Percentiles rank a stretch among this genome's conserved stretches.
Conservation (phyloP, 2,888 invertebrate genomes). For the Sialis lutaria region DNA sequence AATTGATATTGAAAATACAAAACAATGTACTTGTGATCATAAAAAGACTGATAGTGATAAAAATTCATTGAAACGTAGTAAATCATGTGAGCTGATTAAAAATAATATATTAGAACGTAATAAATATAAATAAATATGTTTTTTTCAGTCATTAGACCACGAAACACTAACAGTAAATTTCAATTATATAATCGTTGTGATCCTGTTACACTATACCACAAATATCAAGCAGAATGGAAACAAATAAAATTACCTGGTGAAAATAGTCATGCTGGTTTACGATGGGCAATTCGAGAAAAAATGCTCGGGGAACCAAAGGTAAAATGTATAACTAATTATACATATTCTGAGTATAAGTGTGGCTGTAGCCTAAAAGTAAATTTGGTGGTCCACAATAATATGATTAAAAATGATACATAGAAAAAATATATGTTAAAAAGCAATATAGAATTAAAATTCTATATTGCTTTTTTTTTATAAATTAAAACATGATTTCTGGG, state of each 20-base stretch:
- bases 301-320: constrained; percentile 20
- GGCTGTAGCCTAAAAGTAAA: no score
- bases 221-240: constrained; percentile 57
- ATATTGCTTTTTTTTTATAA: no score
- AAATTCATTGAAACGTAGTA: background rate
- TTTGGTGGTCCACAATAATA: no score
- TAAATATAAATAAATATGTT: background rate
- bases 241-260: constrained; percentile 61
- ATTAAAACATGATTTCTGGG: no score
- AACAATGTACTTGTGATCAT: no score
- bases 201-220: constrained; percentile 60
- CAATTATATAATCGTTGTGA: constrained; percentile 31
- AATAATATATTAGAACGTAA: background rate
- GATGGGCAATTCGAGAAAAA: constrained; percentile 54
- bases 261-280: constrained; percentile 41
- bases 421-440: no score
- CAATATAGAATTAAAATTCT: no score
- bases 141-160: background rate
- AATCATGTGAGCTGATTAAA: background rate
- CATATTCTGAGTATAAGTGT: no score
- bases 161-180: background rate
- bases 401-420: no score
- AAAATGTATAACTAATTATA: no score
- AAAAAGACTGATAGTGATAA: background rate
- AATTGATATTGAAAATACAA: no score